These are phyloP conservation scores for Spondyliosoma cantharus DNA, from an alignment of 2,797 vertebrate species.

Conservation along the genomic window DNA sequence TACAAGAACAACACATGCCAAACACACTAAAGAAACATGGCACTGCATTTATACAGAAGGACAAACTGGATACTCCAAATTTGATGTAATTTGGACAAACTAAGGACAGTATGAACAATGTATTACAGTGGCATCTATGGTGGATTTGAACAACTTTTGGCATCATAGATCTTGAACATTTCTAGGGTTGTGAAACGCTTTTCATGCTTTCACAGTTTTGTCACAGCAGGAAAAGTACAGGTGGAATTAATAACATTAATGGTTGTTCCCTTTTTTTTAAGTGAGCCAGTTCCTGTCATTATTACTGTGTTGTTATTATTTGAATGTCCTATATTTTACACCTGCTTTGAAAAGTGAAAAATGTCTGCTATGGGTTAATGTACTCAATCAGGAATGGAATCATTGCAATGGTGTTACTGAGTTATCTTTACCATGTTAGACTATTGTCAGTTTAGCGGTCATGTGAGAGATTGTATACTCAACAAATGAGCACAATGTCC, in stretches of 20 bases:
- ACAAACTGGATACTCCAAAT: neutral
- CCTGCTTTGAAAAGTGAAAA: no score
- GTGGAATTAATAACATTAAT: neutral
- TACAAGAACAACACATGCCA: neutral
- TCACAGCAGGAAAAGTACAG: neutral
- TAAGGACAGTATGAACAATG: neutral
- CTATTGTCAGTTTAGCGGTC: neutral
- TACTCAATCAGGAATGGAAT: neutral
- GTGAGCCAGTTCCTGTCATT: neutral
- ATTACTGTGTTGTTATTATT: no score
- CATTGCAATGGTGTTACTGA: neutral
- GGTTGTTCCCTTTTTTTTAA: neutral
- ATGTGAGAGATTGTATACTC: neutral
- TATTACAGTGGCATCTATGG: neutral
- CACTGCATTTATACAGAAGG: no score
- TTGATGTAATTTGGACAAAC: neutral
- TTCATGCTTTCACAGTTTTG: neutral
- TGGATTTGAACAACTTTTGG: neutral
- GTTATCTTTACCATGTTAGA: conserved; percentile 8
- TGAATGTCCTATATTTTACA: no score
- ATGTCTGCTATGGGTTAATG: neutral
- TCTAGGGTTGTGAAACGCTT: neutral
- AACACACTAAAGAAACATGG: no score
- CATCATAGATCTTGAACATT: neutral
- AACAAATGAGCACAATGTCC: neutral